phyloP scores from a whole-genome alignment of 35 echinoderm and acorn worm genomes.

The Apostichopus californicus region DNA sequence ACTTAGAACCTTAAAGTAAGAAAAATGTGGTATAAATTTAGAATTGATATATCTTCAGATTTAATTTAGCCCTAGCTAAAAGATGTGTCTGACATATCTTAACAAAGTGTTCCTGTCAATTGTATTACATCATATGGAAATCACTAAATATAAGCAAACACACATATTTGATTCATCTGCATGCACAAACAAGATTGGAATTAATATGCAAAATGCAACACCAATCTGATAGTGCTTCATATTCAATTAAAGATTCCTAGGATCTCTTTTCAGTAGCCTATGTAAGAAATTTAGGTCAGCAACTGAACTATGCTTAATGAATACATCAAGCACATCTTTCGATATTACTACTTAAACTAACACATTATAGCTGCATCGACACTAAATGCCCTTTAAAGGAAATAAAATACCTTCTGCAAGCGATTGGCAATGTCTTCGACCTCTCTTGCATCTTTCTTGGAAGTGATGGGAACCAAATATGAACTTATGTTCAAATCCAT shows the following conservation, averaged over 20 bases:
- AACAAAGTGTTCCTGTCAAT: no score
- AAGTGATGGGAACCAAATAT: background rate
- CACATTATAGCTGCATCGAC: no score
- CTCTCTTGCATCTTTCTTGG: constrained; percentile 1
- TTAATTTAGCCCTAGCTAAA: no score
- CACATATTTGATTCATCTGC: background rate
- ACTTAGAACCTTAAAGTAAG: background rate
- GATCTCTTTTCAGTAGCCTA: no score
- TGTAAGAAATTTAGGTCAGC: no score
- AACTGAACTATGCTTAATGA: no score
- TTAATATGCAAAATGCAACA: background rate
- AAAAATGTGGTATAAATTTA: background rate
- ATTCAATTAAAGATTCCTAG: background rate
- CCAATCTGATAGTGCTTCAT: background rate
- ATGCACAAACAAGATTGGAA: background rate
- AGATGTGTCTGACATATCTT: no score
- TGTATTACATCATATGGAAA: no score
- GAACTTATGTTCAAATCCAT: background rate
- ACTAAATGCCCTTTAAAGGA: background rate
- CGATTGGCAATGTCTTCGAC: constrained; percentile 21
- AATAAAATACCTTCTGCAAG: background rate
- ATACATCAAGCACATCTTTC: no score
- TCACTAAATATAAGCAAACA: background rate
- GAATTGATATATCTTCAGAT: no score
- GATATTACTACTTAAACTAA: no score